phyloP scores from a whole-genome alignment of 2,797 vertebrate species.

The Tragelaphus eurycerus region DNA sequence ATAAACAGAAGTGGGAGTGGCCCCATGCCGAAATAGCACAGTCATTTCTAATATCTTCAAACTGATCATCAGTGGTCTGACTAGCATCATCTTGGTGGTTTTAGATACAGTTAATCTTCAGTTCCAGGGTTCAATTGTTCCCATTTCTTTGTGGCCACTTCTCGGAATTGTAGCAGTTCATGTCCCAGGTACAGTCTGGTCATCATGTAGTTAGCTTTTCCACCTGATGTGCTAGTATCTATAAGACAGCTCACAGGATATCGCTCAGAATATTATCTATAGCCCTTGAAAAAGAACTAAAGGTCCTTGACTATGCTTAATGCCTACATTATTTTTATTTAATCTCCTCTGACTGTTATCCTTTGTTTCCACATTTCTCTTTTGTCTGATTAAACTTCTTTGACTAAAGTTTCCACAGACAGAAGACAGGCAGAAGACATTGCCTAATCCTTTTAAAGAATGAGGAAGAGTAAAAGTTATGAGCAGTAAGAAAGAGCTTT shows the following conservation, averaged over 20 bases:
- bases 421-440: background rate
- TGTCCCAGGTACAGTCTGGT: background rate
- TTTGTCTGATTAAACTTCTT: background rate
- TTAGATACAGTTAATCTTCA: background rate
- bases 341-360: background rate
- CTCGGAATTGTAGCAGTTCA: background rate
- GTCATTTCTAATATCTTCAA: background rate
- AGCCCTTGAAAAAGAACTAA: background rate
- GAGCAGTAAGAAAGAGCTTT: background rate
- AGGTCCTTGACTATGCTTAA: background rate
- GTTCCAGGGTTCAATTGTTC: background rate
- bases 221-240: background rate
- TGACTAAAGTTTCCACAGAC: background rate
- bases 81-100: background rate
- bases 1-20: background rate
- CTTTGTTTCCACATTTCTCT: background rate
- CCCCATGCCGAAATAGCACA: background rate
- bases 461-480: background rate
- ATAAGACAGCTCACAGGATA: background rate
- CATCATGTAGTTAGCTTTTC: background rate
- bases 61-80: background rate
- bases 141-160: background rate
- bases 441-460: background rate
- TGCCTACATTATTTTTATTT: background rate
- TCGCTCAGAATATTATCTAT: background rate